Base-by-base conservation (phyloP, 2,888 invertebrate genomes). In the Petrophora chlorosata region DNA sequence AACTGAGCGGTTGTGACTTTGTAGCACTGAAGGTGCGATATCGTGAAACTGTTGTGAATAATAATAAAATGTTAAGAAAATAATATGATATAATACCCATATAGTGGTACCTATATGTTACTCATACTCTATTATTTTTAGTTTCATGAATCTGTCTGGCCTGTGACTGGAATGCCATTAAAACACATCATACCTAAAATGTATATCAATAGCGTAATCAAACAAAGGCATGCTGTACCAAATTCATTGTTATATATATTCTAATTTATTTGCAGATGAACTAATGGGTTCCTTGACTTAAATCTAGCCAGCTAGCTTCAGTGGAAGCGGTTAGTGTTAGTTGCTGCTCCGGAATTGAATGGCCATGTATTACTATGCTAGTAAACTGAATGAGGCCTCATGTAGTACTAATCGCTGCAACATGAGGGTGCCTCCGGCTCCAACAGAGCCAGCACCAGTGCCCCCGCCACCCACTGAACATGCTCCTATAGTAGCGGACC, bases 331-430 rank as follows among this genome's bases (percentile, higher is more conserved):
- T 50, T 70, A 73, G 62, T 55, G 45, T 64, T 63, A 74, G 61
- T 69, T 64, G 67, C 58, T 56, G 63, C 67, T 67, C 58, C 62
- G 76, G 76, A 81, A 81, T 82, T 90, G 84, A 85, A 90, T 91
- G 91, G 93, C 93, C 89, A 93, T 93, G 93, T 93, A 93, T 91
- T 93, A 92, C 79, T 93, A 93, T 90, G 93, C 93, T 73, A 93
- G 92, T 88, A 93, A 92, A 85, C 80, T 93, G 75, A 92, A 92
- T 79, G 92, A 92, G 76, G 92, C 93, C 65, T 91, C 92, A 85
- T 92, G 92, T 90, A 92, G 92, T 63, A 19, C 17, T 2, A 41
- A 19, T 19, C 90, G 91, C 55, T 90, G 91, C 67, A 82, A 83
- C 61, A 77, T 88, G 59, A 90, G 87, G 74, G 85, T 82, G 70